Evolutionary conservation across 2,888 invertebrate species (phyloP).

Genomic region (Andrena marginata): DNA sequence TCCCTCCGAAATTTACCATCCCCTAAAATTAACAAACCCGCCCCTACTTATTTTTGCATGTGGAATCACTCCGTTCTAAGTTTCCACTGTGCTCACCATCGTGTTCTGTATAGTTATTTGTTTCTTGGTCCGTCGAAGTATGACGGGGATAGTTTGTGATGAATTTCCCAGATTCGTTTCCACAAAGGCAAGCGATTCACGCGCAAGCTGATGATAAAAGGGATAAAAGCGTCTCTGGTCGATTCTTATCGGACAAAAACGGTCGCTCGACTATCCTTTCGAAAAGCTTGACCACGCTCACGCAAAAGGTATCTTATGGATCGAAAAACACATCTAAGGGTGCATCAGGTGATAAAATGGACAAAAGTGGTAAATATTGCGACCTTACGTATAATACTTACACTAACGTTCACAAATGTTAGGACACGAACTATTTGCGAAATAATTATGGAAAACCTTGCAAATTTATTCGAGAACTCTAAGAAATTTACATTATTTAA

Average conservation of each 20-base stretch:
- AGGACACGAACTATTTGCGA: too few species aligned
- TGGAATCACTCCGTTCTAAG: too few species aligned
- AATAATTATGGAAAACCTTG: too few species aligned
- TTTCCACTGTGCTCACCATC: too few species aligned
- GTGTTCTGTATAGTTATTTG: too few species aligned
- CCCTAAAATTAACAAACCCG: too few species aligned
- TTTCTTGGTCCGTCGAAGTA: too few species aligned
- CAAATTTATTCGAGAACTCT: neutral
- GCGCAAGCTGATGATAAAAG: slow-evolving; percentile 57
- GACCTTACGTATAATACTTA: neutral
- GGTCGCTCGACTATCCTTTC: slow-evolving; percentile 61
- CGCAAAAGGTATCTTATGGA: slow-evolving; percentile 56
- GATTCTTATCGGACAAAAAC: slow-evolving; percentile 23
- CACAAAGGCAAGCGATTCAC: slow-evolving; percentile 57
- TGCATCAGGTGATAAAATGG: slow-evolving; percentile 77
- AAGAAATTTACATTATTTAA: too few species aligned
- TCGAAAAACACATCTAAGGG: slow-evolving; percentile 77
- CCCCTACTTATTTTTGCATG: too few species aligned
- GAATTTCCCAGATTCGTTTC: slow-evolving; percentile 56
- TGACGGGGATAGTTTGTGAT: neutral
- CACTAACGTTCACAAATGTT: neutral
- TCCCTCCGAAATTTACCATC: too few species aligned
- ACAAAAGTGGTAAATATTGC: slow-evolving; percentile 71
- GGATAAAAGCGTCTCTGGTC: slow-evolving; percentile 17
- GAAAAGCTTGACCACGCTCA: slow-evolving; percentile 71